Conservation (phyloP, 2,888 invertebrate species). For the Parelbella ahira region DNA sequence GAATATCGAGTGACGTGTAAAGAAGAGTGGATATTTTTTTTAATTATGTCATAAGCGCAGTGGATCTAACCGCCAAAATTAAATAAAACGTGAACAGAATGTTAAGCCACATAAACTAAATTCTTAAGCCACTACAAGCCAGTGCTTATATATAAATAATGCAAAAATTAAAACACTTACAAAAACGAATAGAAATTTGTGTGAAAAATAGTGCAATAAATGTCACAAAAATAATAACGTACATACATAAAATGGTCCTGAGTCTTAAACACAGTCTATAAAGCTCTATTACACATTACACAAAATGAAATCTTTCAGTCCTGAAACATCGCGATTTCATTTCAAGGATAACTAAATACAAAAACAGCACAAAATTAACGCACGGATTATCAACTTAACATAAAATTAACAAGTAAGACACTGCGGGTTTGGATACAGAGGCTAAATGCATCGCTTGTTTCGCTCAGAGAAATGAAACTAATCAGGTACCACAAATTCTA, state of each 20-base stretch:
- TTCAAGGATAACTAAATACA: conserved; percentile 62
- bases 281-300: conserved; percentile 67
- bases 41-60: no score
- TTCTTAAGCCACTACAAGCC: conserved; percentile 67
- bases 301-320: conserved; percentile 47
- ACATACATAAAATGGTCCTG: conserved; percentile 67
- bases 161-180: conserved; percentile 52
- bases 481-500: conserved; percentile 25
- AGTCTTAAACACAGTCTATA: conserved; percentile 73
- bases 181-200: conserved; percentile 48
- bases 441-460: conserved; percentile 54
- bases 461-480: conserved; percentile 16
- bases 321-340: conserved; percentile 43
- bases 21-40: no score
- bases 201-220: conserved; percentile 58
- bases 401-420: conserved; percentile 49
- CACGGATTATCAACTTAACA: conserved; percentile 62
- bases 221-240: conserved; percentile 53
- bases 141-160: conserved; percentile 54
- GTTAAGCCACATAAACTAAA: conserved; percentile 42
- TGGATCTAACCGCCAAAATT: conserved; percentile 27
- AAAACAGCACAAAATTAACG: conserved; percentile 70
- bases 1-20: no score
- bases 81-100: conserved; percentile 30
- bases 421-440: conserved; percentile 61